Base-by-base conservation (phyloP, 2,797 vertebrate genomes). In the Sebastes steindachneri region DNA sequence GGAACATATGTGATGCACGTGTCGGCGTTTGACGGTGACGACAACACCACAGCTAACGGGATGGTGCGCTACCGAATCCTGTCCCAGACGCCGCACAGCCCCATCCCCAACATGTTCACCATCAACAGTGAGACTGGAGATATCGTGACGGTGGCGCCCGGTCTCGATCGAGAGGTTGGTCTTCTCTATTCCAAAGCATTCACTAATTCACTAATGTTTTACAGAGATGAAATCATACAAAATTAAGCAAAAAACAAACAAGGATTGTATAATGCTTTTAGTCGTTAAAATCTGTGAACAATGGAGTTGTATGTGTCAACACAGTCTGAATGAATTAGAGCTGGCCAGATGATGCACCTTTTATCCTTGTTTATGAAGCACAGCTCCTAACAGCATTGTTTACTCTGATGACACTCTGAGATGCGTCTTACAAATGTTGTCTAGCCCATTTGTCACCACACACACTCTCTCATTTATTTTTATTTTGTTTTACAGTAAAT, bases 1-100 rank as follows among this genome's bases (percentile, higher is more conserved):
- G 98, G 97, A 68, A 97, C 98, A 4, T 98, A 97, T 0, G 98
- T 99, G 91, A 99, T 99, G 98, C 98, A 98, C 0, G 93, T 99
- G 84, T 97, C 98, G 0, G 98, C 98, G 0, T 97, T 97, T 0
- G 98, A 99, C 1, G 97, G 97, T 0, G 98, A 99, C 3, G 98
- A 99, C 48, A 93, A 95, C 85, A 97, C 97, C 60, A 99, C 98
- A 0, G 97, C 97, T 1, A 99, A 99, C 0, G 98, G 98, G 60
- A 97, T 99, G 96, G 97, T 99, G 84, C 96, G 97, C 29, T 99
- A 99, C 82, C 95, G 97, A 1, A 98, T 99, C 5, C 94, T 99
- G 90, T 97, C 97, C 1, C 98, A 99, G 93, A 97, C 92, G 9
- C 98, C 98, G 0, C 97, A 98, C 94, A 99, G 97, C 90, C 98